Percentiles rank a stretch among this genome's conserved stretches.
Evolutionary conservation across 2,888 invertebrate species (phyloP).

Genomic region (Saturnia pavonia): DNA sequence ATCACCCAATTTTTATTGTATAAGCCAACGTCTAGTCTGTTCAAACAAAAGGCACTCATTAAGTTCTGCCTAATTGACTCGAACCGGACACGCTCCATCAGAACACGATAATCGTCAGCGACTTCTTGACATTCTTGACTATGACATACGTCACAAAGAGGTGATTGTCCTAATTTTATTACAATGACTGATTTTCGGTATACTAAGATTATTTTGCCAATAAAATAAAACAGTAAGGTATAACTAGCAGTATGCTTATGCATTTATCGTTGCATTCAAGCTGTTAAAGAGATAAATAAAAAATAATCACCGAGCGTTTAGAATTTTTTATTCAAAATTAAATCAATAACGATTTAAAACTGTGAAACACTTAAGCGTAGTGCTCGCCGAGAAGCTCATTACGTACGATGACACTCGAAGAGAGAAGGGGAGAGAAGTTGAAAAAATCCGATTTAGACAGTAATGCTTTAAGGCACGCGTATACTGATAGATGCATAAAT

Average conservation of each 20-base stretch:
- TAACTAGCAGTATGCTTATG: background rate
- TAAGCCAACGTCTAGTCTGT: too few relatives aligned
- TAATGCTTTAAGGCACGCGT: constrained; percentile 11
- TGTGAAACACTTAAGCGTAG: constrained; percentile 59
- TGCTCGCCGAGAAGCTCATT: constrained; percentile 69
- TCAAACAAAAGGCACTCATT: too few relatives aligned
- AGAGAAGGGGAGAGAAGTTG: constrained; percentile 24
- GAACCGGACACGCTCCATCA: too few relatives aligned
- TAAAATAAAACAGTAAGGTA: background rate
- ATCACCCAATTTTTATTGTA: too few relatives aligned
- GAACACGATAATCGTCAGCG: too few relatives aligned
- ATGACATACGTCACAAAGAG: too few relatives aligned
- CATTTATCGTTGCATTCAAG: constrained; percentile 17
- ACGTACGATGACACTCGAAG: constrained; percentile 56
- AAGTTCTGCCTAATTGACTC: too few relatives aligned
- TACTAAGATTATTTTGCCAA: background rate
- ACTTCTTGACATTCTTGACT: too few relatives aligned
- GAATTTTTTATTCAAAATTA: constrained; percentile 37
- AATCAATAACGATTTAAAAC: constrained; percentile 54
- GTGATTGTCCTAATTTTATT: too few relatives aligned
- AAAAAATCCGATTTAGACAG: constrained; percentile 22
- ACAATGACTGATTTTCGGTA: background rate
- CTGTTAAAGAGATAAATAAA: constrained; percentile 23
- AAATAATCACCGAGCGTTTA: constrained; percentile 26
- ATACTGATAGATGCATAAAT: background rate